These are phyloP conservation scores for Lasaia peninsularis DNA, from an alignment of 1,140 invertebrate species.

Conservation along the genomic window DNA sequence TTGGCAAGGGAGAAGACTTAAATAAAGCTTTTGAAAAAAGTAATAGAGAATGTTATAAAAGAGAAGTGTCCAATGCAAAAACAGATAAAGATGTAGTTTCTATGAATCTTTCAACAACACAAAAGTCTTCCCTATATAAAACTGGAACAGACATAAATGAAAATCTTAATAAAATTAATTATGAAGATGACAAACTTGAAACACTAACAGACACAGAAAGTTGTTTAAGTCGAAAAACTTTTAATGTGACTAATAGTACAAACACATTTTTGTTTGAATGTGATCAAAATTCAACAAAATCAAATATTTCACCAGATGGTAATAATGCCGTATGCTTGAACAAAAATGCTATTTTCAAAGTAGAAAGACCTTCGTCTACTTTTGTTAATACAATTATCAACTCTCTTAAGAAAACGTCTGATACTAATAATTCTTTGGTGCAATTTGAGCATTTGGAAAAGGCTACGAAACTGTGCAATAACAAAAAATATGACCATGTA, in stretches of 20 bases:
- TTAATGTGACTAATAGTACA: slow-evolving; percentile 2
- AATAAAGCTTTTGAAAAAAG: too few relatives aligned
- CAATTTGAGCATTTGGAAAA: slow-evolving; percentile 57
- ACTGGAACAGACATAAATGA: neutral
- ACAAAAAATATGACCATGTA: slow-evolving; percentile 5
- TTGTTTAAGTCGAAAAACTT: slow-evolving; percentile 17
- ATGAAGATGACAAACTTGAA: neutral
- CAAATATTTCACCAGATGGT: too few relatives aligned
- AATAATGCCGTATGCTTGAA: too few relatives aligned
- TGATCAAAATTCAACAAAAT: neutral
- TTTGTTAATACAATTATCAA: slow-evolving; percentile 37
- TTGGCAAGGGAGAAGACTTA: too few relatives aligned
- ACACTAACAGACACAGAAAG: neutral
- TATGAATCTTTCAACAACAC: too few relatives aligned
- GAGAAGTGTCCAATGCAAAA: too few relatives aligned
- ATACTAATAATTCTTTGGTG: slow-evolving; percentile 42
- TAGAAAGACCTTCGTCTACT: slow-evolving; percentile 26
- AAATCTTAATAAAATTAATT: neutral
- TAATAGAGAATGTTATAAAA: too few relatives aligned
- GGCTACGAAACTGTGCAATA: slow-evolving; percentile 31
- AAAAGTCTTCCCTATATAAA: too few relatives aligned
- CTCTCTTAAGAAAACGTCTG: slow-evolving; percentile 30
- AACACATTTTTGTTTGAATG: slow-evolving; percentile 5
- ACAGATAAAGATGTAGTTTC: too few relatives aligned
- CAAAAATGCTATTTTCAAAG: neutral